Evolutionary conservation across 2,113 vertebrate genomes (phyloP).

Genomic region (Bubo blakistoni): DNA sequence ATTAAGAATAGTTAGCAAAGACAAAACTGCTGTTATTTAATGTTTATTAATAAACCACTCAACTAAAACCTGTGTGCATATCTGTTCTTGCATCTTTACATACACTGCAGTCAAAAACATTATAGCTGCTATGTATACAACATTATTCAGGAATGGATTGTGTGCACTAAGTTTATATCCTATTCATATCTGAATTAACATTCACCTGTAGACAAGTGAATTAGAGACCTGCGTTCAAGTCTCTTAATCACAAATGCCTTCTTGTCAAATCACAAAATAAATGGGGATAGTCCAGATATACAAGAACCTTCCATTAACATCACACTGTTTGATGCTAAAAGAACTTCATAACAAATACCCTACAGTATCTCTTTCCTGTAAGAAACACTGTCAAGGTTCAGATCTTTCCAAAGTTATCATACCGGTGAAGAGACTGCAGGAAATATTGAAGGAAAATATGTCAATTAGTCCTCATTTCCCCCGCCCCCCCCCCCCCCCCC

Average conservation of each 20-base stretch:
- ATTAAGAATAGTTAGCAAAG: not conserved
- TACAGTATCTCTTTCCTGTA: not conserved
- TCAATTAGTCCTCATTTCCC: not conserved
- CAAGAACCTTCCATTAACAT: not conserved
- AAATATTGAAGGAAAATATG: not conserved
- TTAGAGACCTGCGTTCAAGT: not conserved
- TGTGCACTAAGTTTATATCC: not conserved
- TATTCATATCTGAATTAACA: not conserved
- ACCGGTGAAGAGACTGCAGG: not conserved
- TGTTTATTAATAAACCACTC: not conserved
- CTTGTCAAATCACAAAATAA: not conserved
- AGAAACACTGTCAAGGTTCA: not conserved
- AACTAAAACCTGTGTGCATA: not conserved
- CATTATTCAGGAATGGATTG: not conserved
- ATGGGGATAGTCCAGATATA: rapidly evolving
- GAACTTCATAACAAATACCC: not conserved
- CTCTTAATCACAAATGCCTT: not conserved
- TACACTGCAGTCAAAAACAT: not conserved
- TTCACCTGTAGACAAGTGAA: not conserved
- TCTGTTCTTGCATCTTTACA: not conserved
- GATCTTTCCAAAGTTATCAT: not conserved
- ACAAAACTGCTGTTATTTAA: not conserved
- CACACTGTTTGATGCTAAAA: not conserved
- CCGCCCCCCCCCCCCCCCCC: too few relatives aligned
- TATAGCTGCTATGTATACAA: not conserved